phyloP scores from a whole-genome alignment of 2,113 vertebrate species.

The Glareola pratincola region DNA sequence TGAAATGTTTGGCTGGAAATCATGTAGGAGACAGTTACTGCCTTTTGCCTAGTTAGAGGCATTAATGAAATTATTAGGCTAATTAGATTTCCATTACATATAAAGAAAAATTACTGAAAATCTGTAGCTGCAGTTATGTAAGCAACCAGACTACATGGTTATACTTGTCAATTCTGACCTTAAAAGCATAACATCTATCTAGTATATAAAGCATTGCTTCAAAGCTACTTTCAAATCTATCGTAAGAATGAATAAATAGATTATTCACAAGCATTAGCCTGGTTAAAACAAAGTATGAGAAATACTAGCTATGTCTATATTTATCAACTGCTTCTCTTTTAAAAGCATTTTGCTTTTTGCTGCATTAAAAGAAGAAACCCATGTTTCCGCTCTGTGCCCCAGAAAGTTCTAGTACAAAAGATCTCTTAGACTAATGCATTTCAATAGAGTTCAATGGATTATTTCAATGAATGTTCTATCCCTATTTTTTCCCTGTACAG shows the following conservation, averaged over 20 bases:
- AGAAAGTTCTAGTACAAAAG: not conserved
- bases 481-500: not conserved
- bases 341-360: not conserved
- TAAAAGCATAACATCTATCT: not conserved
- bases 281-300: not conserved
- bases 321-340: not conserved
- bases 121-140: not conserved
- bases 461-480: not conserved
- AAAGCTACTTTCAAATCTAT: not conserved
- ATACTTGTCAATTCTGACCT: not conserved
- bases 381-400: not conserved
- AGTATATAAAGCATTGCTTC: not conserved
- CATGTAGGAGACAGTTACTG: not conserved
- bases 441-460: not conserved
- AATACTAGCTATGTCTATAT: not conserved
- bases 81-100: not conserved
- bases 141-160: not conserved
- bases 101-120: not conserved
- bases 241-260: not conserved
- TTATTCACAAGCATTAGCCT: not conserved
- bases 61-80: not conserved
- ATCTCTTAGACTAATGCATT: constrained; percentile 6
- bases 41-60: not conserved
- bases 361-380: not conserved
- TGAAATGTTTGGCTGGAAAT: not conserved